Evolutionary conservation across 2,113 vertebrate genomes (phyloP), one percentile per base, ranked within the genome.

Genomic region (Corythornis madagascariensis): DNA sequence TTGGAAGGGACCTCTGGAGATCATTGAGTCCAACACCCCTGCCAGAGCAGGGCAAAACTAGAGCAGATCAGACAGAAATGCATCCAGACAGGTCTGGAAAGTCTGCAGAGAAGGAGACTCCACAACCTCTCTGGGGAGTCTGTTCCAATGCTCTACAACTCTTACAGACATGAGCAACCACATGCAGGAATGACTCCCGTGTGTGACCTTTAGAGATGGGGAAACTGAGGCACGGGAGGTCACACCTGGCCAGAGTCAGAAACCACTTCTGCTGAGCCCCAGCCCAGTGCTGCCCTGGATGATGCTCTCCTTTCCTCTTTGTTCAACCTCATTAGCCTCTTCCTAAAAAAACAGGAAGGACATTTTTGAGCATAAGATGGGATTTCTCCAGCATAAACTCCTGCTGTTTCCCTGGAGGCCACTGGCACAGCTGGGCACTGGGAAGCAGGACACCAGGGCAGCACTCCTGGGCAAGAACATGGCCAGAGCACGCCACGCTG

Each of bases 211-310:
- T 40, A 69, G 45, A 82, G 14, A 73, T 7, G 22, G 29, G 29
- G 50, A 93, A 92, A 94, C 55, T 33, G 80, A 96, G 75, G 50
- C 57, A 89, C 0, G 0, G n/a, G 29, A 75, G 31, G 10, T 67
- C 18, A 53, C 0, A 2, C 18, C 4, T 38, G 16, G 43, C 28
- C 29, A 53, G 20, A 4, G 6, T 53, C n/a, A 90, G 63, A 81
- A 70, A 43, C 24, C 8, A 40, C 16, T 78, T 61, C 70, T 84
- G 48, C 33, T 24, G 38, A 92, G 33, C 7, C 11, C 13, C 45
- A 85, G 35, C n/a, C 29, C 22, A 64, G 50, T 0, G 0, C 24
- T 74, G 24, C 7, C 40, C 26, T 1, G 0, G 7, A 19, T 47
- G 50, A 48, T 0, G 0, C 17, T 55, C 33, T 81, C 20, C 18